Conservation (phyloP, 2,797 vertebrate species). For the Acrocephalus scirpaceus region DNA sequence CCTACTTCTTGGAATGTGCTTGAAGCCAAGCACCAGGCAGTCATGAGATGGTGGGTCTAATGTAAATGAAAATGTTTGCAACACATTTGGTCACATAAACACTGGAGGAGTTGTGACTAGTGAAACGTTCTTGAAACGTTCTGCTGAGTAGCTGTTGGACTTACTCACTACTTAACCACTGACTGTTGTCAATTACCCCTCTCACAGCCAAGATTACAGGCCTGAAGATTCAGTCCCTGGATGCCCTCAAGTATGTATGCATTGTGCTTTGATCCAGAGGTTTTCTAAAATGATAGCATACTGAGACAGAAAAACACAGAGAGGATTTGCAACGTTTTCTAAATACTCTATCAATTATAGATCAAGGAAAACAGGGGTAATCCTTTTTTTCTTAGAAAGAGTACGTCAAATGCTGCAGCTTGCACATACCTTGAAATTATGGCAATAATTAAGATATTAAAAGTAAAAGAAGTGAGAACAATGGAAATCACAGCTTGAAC, state of each 20-base stretch:
- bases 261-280: background rate
- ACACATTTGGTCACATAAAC: background rate
- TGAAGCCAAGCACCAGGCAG: background rate
- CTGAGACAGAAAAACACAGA: background rate
- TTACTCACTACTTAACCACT: background rate
- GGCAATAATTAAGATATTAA: background rate
- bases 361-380: background rate
- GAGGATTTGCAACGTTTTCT: background rate
- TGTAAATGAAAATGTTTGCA: background rate
- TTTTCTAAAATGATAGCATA: background rate
- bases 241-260: background rate
- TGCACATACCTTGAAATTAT: background rate
- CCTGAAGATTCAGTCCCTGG: background rate
- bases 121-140: slow-evolving; percentile 12
- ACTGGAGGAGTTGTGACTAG: background rate
- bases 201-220: background rate
- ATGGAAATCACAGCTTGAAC: background rate
- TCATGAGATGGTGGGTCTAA: background rate
- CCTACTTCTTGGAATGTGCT: background rate
- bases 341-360: background rate
- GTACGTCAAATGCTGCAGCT: background rate
- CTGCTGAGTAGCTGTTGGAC: background rate
- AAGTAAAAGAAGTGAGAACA: background rate
- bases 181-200: background rate
- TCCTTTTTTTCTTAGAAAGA: background rate